Base-by-base conservation (phyloP, 2,797 vertebrate species). In the Anguilla obscura region DNA sequence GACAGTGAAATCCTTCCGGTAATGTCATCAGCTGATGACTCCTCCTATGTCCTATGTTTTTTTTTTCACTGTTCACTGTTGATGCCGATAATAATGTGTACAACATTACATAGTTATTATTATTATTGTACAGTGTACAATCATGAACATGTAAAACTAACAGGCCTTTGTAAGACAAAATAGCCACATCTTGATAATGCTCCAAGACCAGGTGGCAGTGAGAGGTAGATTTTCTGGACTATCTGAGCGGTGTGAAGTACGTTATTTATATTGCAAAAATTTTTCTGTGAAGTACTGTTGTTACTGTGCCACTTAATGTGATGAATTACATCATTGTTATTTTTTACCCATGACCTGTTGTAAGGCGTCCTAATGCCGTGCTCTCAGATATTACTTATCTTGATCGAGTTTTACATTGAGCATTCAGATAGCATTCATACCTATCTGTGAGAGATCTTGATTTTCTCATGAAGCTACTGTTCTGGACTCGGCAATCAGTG, bases 321-420 rank as follows among this genome's bases (percentile, higher is more conserved):
- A 56, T 10, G 50, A 52, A 36, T n/a, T 33, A 33, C 30, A 12
- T 84, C 10, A 33, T 36, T 27, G 30, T 86, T 52, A n/a, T 90
- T 89, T 92, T 27, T 91, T 87, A 92, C 89, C 90, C 89, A 87
- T 90, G 92, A 85, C 90, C 89, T 88, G 83, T 90, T 93, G 92
- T 91, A 86, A 91, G 60, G 89, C 7, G 91, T 89, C 69, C 56
- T 87, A 86, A 90, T 88, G 63, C 87, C 87, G 54, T 85, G 82
- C 56, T 85, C 12, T 89, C 33, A 88, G 69, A 63, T 88, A 92
- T 90, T 88, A 80, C 84, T 58, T 91, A 48, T 84, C 87, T 69
- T 79, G 90, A 85, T 85, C 86, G 71, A 30, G n/a, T 91, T 89
- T 86, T 92, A 48, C 90, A 93, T 91, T 36, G 18, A 54, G 71